Percentiles rank a stretch among this genome's conserved stretches.
Evolutionary conservation across 2,797 vertebrate species (phyloP).

Genomic region (Monodelphis domestica): DNA sequence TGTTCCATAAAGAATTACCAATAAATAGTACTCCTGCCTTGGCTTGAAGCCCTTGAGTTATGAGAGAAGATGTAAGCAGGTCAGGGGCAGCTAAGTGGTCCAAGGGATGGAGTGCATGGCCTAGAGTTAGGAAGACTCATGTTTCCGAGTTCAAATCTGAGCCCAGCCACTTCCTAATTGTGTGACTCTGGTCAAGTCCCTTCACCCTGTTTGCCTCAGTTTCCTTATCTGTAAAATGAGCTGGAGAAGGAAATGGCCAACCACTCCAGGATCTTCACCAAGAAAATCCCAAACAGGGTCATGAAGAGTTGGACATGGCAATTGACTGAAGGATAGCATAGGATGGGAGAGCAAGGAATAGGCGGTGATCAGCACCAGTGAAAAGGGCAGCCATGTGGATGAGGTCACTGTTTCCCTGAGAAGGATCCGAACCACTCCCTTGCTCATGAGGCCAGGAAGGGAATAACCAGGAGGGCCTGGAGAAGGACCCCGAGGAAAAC

Average conservation of each 20-base stretch:
- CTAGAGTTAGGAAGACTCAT: not conserved
- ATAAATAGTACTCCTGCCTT: not conserved
- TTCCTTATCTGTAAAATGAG: not conserved
- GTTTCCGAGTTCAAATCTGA: not conserved
- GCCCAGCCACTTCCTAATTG: not conserved
- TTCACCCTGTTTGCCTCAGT: not conserved
- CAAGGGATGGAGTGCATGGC: not conserved
- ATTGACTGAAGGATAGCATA: not conserved
- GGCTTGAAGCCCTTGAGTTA: not conserved
- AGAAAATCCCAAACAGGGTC: not conserved
- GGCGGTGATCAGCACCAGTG: not conserved
- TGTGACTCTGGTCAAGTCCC: not conserved
- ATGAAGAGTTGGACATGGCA: not conserved
- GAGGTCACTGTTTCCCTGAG: not conserved
- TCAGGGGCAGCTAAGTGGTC: not conserved
- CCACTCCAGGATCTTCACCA: not conserved
- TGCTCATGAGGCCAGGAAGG: not conserved
- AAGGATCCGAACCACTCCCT: not conserved
- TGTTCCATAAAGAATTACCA: not conserved
- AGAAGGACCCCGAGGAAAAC: fast-evolving
- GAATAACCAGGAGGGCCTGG: not conserved
- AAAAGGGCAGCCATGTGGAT: not conserved
- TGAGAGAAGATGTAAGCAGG: not conserved
- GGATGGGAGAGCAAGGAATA: not conserved
- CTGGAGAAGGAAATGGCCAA: not conserved